These are phyloP conservation scores for Eudyptes chrysolophus DNA, from an alignment of 2,113 vertebrate genomes.

Conservation along the genomic window DNA sequence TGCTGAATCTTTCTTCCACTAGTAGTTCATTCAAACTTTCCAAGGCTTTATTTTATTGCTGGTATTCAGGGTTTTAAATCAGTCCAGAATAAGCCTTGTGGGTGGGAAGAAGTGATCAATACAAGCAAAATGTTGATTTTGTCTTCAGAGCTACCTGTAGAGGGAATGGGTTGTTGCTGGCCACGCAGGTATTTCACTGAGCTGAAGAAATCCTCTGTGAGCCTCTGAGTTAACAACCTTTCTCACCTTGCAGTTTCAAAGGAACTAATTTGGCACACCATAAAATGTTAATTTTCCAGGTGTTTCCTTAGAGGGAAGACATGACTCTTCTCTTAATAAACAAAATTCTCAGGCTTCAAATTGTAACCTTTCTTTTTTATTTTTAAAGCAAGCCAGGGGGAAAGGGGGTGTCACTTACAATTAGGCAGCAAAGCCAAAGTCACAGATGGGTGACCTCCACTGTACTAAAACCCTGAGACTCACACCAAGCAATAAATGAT, in stretches of 20 bases:
- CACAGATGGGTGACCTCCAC: neutral
- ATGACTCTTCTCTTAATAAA: neutral
- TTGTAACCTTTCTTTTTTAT: neutral
- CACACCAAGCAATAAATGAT: neutral
- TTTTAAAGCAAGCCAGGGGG: neutral
- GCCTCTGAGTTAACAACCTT: slow-evolving; percentile 20
- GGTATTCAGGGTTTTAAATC: slow-evolving; percentile 6
- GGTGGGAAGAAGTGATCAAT: neutral
- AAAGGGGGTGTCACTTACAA: neutral
- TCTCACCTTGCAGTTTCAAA: slow-evolving; percentile 49
- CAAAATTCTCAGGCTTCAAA: neutral
- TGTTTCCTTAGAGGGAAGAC: slow-evolving; percentile 48
- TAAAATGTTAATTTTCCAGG: slow-evolving; percentile 57
- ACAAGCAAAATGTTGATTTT: slow-evolving; percentile 45
- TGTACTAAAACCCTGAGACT: neutral
- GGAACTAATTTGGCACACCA: slow-evolving; percentile 34
- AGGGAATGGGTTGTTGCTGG: neutral
- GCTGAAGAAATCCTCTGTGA: slow-evolving; percentile 41
- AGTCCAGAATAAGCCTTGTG: neutral
- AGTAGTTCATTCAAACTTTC: slow-evolving; percentile 1
- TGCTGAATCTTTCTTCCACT: neutral
- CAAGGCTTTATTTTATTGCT: neutral
- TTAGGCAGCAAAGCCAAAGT: slow-evolving; percentile 6
- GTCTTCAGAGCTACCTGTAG: slow-evolving; percentile 42
- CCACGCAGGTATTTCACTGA: neutral